A percentile compares a stretch with the other conserved stretches of the same genome.
phyloP scores from a whole-genome alignment of 2,888 invertebrate species.

The Helleia helle region DNA sequence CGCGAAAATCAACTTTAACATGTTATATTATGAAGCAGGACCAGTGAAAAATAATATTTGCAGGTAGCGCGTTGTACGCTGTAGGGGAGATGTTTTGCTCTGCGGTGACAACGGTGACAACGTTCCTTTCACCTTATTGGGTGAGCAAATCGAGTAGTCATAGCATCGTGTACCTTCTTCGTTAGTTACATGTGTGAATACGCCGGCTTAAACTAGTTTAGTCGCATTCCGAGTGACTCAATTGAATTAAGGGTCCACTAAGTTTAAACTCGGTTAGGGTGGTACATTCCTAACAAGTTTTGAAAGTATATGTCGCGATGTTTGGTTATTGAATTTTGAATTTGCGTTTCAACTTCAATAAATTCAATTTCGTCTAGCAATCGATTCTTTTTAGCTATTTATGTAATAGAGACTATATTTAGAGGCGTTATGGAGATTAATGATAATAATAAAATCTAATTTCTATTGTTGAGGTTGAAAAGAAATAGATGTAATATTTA shows the following conservation, averaged over 20 bases:
- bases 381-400: background rate
- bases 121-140: constrained; percentile 47
- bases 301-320: constrained; percentile 7
- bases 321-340: constrained; percentile 5
- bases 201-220: constrained; percentile 32
- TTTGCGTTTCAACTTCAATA: constrained; percentile 2
- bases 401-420: too few species aligned
- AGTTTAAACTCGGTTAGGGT: constrained; percentile 18
- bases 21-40: constrained; percentile 26
- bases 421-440: too few species aligned
- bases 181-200: constrained; percentile 34
- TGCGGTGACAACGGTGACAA: constrained; percentile 36
- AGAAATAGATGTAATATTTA: too few species aligned
- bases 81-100: constrained; percentile 55
- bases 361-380: background rate
- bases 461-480: too few species aligned
- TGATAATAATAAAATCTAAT: too few species aligned
- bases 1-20: constrained; percentile 38
- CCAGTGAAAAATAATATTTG: constrained; percentile 14
- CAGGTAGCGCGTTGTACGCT: constrained; percentile 18
- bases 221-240: constrained; percentile 34
- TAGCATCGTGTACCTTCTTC: constrained; percentile 44
- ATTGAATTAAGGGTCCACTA: constrained; percentile 40
- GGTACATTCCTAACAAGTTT: constrained; percentile 12
- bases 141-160: constrained; percentile 47